Conservation (phyloP, 2,888 invertebrate genomes). For the Torymus aiolomorphi region DNA sequence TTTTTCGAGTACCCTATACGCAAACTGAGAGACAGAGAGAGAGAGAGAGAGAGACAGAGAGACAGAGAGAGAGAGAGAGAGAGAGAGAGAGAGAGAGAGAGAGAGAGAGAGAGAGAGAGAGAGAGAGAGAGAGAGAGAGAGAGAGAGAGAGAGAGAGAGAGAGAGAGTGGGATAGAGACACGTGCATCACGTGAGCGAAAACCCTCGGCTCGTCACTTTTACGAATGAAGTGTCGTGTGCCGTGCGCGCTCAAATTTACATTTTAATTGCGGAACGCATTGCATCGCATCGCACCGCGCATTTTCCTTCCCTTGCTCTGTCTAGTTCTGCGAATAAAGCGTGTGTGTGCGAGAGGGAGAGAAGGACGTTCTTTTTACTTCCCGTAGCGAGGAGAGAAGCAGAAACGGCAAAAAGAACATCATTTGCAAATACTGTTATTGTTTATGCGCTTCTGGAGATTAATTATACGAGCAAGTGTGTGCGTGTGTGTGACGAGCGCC, state of each 20-base stretch:
- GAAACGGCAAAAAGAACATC: background rate
- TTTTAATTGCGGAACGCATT: constrained; percentile 56
- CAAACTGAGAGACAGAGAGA: too few relatives aligned
- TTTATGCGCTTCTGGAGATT: constrained; percentile 45
- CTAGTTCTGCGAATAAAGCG: background rate
- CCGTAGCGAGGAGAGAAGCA: background rate
- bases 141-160: background rate
- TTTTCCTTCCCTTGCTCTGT: background rate
- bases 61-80: background rate
- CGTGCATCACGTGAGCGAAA: constrained; percentile 27
- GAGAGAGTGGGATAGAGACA: background rate
- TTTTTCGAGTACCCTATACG: constrained; percentile 1
- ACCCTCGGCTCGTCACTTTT: constrained; percentile 47
- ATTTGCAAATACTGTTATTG: constrained; percentile 47
- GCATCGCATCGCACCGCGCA: background rate
- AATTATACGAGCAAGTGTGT: constrained; percentile 28
- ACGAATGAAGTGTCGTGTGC: constrained; percentile 48
- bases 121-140: too few relatives aligned
- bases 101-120: background rate
- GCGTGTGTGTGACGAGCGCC: background rate
- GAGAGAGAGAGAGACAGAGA: background rate
- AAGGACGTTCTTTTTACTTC: constrained; percentile 26
- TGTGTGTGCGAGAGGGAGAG: background rate
- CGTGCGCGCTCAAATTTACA: constrained; percentile 49
- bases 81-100: too few relatives aligned